A percentile compares a stretch with the other conserved stretches of the same genome.
These are phyloP conservation scores for Bucorvus abyssinicus DNA, from an alignment of 2,797 vertebrate species.

Conservation along the genomic window DNA sequence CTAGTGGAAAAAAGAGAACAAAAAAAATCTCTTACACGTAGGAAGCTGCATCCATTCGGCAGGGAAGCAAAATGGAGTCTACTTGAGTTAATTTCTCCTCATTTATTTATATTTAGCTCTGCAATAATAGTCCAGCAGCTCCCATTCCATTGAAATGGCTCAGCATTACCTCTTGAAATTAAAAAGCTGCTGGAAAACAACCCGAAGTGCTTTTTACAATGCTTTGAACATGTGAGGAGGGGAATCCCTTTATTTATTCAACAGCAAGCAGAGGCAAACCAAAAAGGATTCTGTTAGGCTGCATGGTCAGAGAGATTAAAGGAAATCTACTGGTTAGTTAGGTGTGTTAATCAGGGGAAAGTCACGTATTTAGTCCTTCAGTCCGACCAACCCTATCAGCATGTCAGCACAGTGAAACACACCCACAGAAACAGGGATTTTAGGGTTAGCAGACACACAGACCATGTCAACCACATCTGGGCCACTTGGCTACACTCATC, in stretches of 20 bases:
- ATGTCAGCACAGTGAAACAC: neutral
- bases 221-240: neutral
- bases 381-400: neutral
- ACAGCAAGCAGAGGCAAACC: neutral
- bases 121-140: neutral
- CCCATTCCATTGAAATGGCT: neutral
- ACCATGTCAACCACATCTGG: neutral
- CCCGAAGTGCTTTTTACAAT: neutral
- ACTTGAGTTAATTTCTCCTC: constrained; percentile 23
- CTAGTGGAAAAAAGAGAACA: neutral
- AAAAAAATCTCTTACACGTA: neutral
- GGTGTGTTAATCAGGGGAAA: neutral
- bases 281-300: neutral
- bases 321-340: neutral
- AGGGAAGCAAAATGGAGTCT: neutral
- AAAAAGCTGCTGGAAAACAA: neutral
- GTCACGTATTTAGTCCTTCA: neutral
- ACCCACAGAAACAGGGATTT: neutral
- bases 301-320: neutral
- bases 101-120: constrained; percentile 8
- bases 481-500: neutral
- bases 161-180: neutral
- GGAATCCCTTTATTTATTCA: neutral
- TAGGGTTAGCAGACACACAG: neutral
- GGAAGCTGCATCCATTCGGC: neutral